These are phyloP conservation scores for Ctenochaetus hawaiiensis DNA, from an alignment of 2,797 vertebrate genomes.

Conservation along the genomic window DNA sequence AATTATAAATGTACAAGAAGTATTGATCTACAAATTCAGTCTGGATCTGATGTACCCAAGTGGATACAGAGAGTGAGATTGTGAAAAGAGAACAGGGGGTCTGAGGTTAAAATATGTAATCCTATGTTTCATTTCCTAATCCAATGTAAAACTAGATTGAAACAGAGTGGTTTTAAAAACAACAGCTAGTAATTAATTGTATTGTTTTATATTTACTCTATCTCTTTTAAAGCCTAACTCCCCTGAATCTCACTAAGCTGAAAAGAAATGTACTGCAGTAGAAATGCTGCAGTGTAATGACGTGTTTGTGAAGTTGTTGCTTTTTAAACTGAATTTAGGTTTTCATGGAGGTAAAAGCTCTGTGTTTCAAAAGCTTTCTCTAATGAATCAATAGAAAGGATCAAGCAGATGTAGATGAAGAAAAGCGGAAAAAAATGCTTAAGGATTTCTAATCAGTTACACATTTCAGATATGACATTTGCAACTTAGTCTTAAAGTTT, in stretches of 20 bases:
- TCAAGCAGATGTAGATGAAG: not conserved
- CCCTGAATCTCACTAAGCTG: not conserved
- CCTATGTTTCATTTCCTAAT: constrained; percentile 47
- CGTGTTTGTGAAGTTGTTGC: not conserved
- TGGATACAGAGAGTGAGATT: constrained; percentile 58
- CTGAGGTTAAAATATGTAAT: constrained; percentile 40
- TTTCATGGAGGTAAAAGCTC: not conserved
- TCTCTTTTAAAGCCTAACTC: not conserved
- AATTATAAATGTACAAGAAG: constrained; percentile 21
- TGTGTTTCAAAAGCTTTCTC: not conserved
- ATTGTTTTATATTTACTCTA: not conserved
- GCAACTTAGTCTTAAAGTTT: not conserved
- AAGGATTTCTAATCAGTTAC: not conserved
- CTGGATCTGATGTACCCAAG: constrained; percentile 29
- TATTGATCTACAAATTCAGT: constrained; percentile 8
- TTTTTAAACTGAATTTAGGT: not conserved
- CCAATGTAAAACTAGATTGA: constrained; percentile 41
- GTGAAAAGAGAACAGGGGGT: constrained; percentile 37
- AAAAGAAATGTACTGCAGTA: not conserved
- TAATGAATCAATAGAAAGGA: not conserved
- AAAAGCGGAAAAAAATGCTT: not conserved
- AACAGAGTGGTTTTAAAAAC: constrained; percentile 28
- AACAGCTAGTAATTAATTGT: not conserved
- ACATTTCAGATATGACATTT: not conserved
- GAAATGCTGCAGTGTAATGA: not conserved